Evolutionary conservation across 2,888 invertebrate genomes (phyloP).

Genomic region (Ophonus ardosiacus): DNA sequence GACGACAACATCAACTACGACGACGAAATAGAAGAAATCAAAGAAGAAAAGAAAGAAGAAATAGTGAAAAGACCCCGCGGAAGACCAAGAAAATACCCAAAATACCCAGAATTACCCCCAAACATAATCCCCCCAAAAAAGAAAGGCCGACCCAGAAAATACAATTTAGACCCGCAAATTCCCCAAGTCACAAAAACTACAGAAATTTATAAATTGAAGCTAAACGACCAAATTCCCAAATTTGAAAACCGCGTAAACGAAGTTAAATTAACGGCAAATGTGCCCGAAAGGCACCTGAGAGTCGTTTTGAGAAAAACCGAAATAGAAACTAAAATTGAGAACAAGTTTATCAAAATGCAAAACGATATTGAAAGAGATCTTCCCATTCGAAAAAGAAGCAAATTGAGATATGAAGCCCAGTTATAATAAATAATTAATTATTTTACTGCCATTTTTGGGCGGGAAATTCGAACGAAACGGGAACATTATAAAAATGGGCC

Average conservation of each 20-base stretch:
- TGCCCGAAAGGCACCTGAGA: slow-evolving; percentile 67
- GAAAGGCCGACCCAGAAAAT: background rate
- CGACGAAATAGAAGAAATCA: background rate
- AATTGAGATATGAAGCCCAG: slow-evolving; percentile 66
- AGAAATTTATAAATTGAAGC: slow-evolving; percentile 57
- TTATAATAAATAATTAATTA: slow-evolving; percentile 58
- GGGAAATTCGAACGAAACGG: too few relatives aligned
- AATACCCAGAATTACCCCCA: background rate
- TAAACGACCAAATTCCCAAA: slow-evolving; percentile 42
- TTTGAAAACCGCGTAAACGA: slow-evolving; percentile 64
- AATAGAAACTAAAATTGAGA: slow-evolving; percentile 61
- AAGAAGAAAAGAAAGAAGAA: background rate
- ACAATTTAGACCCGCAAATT: background rate
- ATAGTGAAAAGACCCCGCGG: slow-evolving; percentile 38
- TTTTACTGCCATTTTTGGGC: too few relatives aligned
- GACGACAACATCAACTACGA: background rate
- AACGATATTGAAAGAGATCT: slow-evolving; percentile 67
- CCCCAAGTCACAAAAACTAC: background rate
- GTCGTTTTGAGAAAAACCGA: slow-evolving; percentile 64
- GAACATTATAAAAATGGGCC: too few relatives aligned
- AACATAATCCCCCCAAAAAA: background rate
- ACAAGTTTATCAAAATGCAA: slow-evolving; percentile 65
- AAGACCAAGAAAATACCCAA: slow-evolving; percentile 44
- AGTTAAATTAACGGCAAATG: slow-evolving; percentile 66
- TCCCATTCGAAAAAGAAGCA: slow-evolving; percentile 68